Base-by-base conservation (phyloP, 2,113 vertebrate genomes). In the Scophthalmus maximus region DNA sequence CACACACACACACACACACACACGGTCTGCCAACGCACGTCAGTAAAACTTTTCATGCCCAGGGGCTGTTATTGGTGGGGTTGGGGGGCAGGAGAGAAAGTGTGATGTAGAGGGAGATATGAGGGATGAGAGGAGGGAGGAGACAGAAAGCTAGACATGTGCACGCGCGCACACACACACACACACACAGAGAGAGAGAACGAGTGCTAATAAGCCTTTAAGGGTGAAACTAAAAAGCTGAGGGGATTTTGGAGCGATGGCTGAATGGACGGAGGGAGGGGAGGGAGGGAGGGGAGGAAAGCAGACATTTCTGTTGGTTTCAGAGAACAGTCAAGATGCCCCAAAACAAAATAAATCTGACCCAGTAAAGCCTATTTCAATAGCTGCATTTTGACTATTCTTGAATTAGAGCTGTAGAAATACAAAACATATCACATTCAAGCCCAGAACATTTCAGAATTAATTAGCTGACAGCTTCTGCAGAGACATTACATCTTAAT, bases 21-120 rank as follows among this genome's bases (percentile, higher is more conserved):
- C 58, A 82, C 82, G 79, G 84, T 85, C 87, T 91, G 89, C 89
- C 89, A 92, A 87, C 79, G 82, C 81, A 88, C 89, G 91, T 92
- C 89, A 90, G 87, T 91, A 89, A 89, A 89, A 90, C 76, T 90
- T 90, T 89, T 89, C 85, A 90, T 89, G 88, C 78, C 89, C 89
- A 84, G 79, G 70, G 87, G 89, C 89, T 85, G 81, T 88, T 89
- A 84, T 84, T 1, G n/a, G 30, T 6, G 32, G 22, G 22, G 64
- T 5, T 2, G 11, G 56, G 32, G 30, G 32, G 56, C 20, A 15
- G 32, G 69, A 20, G 27, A 50, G 53, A 29, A 62, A 67, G 46
- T 23, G 8, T 11, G 58, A 67, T 32, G 20, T 32, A 58, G 36
- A 50, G 57, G 47, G 69, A 65, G 74, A 75, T 74, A 74, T 63